These are phyloP conservation scores for Neotoma lepida DNA, from an alignment of 2,113 vertebrate genomes.

Conservation along the genomic window DNA sequence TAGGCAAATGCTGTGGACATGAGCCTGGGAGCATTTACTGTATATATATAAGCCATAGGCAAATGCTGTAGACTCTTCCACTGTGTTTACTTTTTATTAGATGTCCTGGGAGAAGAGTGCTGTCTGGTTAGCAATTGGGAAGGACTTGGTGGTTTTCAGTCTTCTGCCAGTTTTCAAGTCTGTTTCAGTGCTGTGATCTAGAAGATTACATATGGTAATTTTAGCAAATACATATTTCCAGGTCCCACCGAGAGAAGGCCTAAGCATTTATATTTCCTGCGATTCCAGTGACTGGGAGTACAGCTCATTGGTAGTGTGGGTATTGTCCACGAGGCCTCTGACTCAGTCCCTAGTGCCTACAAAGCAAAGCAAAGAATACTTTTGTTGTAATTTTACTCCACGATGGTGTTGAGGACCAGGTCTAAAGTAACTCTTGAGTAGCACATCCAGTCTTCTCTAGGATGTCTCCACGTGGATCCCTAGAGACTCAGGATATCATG, in stretches of 20 bases:
- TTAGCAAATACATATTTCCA: constrained; percentile 33
- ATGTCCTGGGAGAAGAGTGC: background rate
- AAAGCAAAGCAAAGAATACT: background rate
- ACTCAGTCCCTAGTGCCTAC: background rate
- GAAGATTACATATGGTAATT: background rate
- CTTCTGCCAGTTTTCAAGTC: background rate
- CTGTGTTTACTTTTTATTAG: constrained; percentile 18
- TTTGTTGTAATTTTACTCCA: background rate
- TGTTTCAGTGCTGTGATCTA: background rate
- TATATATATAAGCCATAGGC: background rate
- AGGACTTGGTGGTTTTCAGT: background rate
- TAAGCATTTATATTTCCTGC: background rate
- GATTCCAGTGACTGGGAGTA: background rate
- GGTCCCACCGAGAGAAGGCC: background rate
- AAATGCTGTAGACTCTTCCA: background rate
- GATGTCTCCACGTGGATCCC: background rate
- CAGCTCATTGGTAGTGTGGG: background rate
- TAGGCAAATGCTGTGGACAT: background rate
- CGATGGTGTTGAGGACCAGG: background rate
- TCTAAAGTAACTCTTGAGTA: constrained; percentile 19
- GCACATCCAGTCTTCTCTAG: background rate
- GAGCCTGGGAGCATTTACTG: background rate
- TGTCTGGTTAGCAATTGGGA: background rate
- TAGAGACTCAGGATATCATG: background rate
- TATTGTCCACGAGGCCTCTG: background rate